phyloP scores from a whole-genome alignment of 2,113 vertebrate species.

The Eolophus roseicapilla region DNA sequence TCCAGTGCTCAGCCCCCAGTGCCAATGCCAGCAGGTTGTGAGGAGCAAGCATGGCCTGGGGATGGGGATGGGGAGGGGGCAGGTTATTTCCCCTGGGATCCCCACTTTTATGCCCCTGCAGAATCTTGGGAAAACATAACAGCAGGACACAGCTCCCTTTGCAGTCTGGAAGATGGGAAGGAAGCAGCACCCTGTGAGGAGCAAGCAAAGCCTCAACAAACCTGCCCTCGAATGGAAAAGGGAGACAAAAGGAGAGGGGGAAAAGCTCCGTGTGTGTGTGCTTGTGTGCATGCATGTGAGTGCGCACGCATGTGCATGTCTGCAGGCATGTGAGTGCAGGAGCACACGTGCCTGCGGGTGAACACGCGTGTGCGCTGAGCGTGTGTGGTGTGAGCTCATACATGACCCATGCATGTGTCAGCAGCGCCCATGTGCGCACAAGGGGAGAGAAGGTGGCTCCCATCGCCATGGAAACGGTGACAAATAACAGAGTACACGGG shows the following conservation, averaged over 20 bases:
- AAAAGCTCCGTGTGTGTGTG: neutral
- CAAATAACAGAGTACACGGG: neutral
- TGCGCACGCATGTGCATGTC: neutral
- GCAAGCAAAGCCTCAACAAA: neutral
- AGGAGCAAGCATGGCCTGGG: neutral
- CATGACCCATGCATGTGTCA: neutral
- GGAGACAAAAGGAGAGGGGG: neutral
- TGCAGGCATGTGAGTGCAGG: neutral
- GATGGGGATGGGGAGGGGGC: neutral
- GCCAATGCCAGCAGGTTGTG: neutral
- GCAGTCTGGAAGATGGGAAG: neutral
- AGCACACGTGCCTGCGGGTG: neutral
- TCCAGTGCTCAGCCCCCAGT: neutral
- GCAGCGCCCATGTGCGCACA: neutral
- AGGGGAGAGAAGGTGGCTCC: neutral
- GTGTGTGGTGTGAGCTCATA: fast-evolving
- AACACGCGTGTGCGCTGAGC: fast-evolving
- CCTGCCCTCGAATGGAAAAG: neutral
- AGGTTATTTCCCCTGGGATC: fast-evolving
- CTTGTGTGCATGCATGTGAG: fast-evolving
- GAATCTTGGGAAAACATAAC: neutral
- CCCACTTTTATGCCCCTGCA: neutral
- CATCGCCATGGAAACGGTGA: conserved; percentile 62
- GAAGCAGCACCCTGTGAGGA: neutral
- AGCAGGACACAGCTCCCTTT: neutral